Evolutionary conservation across 2,113 vertebrate species (phyloP).

Genomic region (Loxodonta africana): DNA sequence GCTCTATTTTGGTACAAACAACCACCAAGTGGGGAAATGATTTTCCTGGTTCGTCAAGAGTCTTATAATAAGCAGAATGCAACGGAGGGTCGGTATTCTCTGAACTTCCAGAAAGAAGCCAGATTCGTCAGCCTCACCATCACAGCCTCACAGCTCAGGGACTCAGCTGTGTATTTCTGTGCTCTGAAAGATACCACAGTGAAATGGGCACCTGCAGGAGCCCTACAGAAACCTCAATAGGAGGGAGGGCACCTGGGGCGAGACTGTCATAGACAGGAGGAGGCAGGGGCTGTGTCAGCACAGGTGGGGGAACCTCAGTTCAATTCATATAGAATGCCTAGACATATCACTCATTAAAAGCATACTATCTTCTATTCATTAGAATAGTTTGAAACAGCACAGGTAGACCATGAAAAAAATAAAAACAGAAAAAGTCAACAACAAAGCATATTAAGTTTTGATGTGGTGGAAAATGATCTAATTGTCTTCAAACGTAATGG

Average conservation of each 20-base stretch:
- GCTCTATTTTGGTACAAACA: conserved; percentile 52
- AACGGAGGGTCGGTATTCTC: background rate
- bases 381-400: background rate
- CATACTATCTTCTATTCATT: background rate
- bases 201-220: no score
- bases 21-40: background rate
- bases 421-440: background rate
- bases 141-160: background rate
- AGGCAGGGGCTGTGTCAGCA: background rate
- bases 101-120: background rate
- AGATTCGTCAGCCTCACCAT: background rate
- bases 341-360: background rate
- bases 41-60: background rate
- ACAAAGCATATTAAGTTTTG: background rate
- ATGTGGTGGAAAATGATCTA: background rate
- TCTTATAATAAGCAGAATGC: background rate
- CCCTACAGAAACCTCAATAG: background rate
- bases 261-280: background rate
- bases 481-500: background rate
- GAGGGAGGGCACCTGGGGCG: no score
- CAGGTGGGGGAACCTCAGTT: no score
- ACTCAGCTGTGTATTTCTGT: background rate
- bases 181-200: background rate
- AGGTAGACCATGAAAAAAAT: background rate
- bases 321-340: background rate